Evolutionary conservation across 1,140 invertebrate genomes (phyloP), one percentile per base, ranked within the genome.

Genomic region (Musca domestica): DNA sequence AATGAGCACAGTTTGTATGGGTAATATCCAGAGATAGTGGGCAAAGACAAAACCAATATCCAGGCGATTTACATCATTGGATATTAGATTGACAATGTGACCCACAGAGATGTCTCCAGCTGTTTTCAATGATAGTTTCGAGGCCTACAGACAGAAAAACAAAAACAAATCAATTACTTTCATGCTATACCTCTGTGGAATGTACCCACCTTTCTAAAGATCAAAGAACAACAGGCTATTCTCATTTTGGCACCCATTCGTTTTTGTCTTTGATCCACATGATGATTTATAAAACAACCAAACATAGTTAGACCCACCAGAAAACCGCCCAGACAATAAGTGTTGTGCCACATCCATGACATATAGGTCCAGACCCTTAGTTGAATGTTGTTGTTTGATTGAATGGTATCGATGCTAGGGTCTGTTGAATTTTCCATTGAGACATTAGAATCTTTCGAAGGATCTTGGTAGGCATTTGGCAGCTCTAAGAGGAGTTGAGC

Each of bases 71-170:
- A 89, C 87, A 74, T 94, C 92, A 75, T 93, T 94, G 2, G 92
- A 91, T 51, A 95, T 84, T 3, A 94, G 80, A 83, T 95, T 95
- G 2, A 94, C 91, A 67, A 94, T 87, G 83, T 94, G 92, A 1
- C 92, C 92, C 3, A 89, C 86, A 15, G 91, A 90, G 2, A 91
- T 91, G 72, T 91, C 86, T 1, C 87, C 87, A 17, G 94, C 72
- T 0, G 92, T 88, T 0, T 85, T 86, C 63, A 83, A 83, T 68
- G 87, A 89, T 6, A 90, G 74, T 51, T 82, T 82, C n/a, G 88
- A 75, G 3, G 87, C 84, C 82, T 89, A 41, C 14, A 48, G n/a
- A 27, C 3, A 25, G 22, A 34, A 12, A 41, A 30, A 30, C n/a
- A 12, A 41, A 41, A 41, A 10, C 10, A n/a, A n/a, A n/a, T n/a